These are phyloP conservation scores for Silurus meridionalis DNA, from an alignment of 2,113 vertebrate genomes.

Conservation along the genomic window DNA sequence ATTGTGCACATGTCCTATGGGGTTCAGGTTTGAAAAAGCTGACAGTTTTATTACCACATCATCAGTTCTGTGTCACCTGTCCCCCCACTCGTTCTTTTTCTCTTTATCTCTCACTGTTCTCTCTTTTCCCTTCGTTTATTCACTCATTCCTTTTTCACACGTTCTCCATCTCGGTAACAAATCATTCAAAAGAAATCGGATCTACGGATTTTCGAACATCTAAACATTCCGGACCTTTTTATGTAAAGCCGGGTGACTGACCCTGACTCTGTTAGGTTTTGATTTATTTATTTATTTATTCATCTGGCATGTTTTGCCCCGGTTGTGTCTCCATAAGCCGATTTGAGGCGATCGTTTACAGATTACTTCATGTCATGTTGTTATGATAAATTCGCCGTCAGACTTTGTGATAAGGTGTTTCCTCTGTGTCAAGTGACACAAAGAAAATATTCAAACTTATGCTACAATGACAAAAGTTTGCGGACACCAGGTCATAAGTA, in stretches of 20 bases:
- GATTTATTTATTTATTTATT: background rate
- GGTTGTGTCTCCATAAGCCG: background rate
- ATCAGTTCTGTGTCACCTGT: constrained; percentile 45
- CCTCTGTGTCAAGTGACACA: background rate
- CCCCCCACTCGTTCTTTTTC: constrained; percentile 5
- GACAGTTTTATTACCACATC: constrained; percentile 54
- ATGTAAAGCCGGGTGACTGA: background rate
- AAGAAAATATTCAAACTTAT: background rate
- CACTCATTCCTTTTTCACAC: background rate
- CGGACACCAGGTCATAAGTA: too few species aligned
- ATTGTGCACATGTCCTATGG: constrained; percentile 3
- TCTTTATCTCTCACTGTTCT: constrained; percentile 12
- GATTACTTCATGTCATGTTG: background rate
- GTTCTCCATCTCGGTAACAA: background rate
- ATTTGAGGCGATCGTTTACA: background rate
- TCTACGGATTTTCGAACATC: background rate
- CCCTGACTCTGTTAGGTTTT: background rate
- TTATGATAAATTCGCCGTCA: background rate
- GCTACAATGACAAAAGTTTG: too few species aligned
- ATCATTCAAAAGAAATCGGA: background rate
- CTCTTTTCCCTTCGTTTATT: background rate
- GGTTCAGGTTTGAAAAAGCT: constrained; percentile 45
- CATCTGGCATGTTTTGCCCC: background rate
- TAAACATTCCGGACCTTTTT: background rate
- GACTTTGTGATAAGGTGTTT: background rate